Percentiles rank a stretch among this genome's conserved stretches.
Evolutionary conservation across 2,797 vertebrate species (phyloP).

Genomic region (Cyclopterus lumpus): DNA sequence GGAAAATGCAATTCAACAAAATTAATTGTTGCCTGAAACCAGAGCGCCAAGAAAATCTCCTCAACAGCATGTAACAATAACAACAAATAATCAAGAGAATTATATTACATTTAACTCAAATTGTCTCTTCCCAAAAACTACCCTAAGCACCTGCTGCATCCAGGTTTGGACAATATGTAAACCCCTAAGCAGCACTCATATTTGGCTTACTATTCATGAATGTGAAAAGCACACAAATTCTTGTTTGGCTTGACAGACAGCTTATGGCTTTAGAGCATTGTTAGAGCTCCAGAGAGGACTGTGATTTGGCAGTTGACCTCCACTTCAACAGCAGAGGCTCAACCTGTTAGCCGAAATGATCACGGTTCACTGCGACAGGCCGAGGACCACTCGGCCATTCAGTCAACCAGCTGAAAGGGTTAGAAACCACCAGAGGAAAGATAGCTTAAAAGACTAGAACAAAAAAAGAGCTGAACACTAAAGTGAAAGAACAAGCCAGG

Average conservation of each 20-base stretch:
- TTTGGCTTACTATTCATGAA: background rate
- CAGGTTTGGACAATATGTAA: background rate
- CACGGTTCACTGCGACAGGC: constrained; percentile 40
- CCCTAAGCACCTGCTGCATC: constrained; percentile 16
- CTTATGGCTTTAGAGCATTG: constrained; percentile 17
- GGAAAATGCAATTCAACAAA: constrained; percentile 15
- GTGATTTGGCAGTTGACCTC: constrained; percentile 39
- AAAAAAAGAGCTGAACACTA: background rate
- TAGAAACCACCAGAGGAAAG: constrained; percentile 41
- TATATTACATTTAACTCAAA: background rate
- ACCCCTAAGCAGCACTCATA: background rate
- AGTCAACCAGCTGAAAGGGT: constrained; percentile 26
- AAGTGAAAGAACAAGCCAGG: background rate
- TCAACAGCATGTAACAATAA: constrained; percentile 1
- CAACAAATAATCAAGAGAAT: constrained; percentile 13
- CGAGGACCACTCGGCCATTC: constrained; percentile 52
- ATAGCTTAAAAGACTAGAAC: constrained; percentile 26
- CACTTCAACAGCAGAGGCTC: constrained; percentile 40
- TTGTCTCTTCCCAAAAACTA: constrained; percentile 5
- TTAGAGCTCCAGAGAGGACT: constrained; percentile 29
- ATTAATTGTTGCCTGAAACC: constrained; percentile 12
- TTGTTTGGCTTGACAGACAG: background rate
- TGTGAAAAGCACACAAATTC: constrained; percentile 20
- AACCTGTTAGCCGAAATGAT: constrained; percentile 37
- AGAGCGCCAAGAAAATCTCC: background rate